Conservation (phyloP, 1,140 invertebrate species). For the Aphelenchoides avenae region DNA sequence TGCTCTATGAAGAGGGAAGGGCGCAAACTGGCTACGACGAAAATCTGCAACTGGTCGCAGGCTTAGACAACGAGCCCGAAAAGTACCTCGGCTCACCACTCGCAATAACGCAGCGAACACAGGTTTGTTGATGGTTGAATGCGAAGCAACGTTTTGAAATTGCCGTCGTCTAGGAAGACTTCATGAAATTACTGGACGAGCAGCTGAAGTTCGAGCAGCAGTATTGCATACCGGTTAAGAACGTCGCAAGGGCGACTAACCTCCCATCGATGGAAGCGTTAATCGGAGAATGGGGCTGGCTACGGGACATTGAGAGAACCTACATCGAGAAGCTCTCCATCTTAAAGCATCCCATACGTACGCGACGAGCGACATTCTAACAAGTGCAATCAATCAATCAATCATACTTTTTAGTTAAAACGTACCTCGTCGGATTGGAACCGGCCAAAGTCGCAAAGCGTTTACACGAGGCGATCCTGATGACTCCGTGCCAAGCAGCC, state of each 20-base stretch:
- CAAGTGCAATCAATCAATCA: background rate
- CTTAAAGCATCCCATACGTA: slow-evolving; percentile 12
- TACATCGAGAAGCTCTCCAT: slow-evolving; percentile 11
- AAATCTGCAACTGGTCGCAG: slow-evolving; percentile 2
- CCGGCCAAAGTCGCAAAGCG: slow-evolving; percentile 15
- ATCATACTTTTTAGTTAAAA: slow-evolving; percentile 20
- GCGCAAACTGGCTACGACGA: slow-evolving; percentile 7
- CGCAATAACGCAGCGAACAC: background rate
- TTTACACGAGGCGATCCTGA: slow-evolving; percentile 13
- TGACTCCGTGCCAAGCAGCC: slow-evolving; percentile 6
- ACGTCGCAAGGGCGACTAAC: slow-evolving; percentile 9
- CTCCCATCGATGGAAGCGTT: slow-evolving; percentile 19
- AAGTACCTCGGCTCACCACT: slow-evolving; percentile 16
- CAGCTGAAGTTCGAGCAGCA: slow-evolving; percentile 13
- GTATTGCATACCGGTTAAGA: slow-evolving; percentile 19
- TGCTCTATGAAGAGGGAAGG: background rate
- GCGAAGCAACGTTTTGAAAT: no score
- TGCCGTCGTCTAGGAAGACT: slow-evolving; percentile 12
- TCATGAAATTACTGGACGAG: slow-evolving; percentile 8
- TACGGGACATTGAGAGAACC: slow-evolving; percentile 9
- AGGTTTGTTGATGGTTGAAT: no score
- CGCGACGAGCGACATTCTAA: slow-evolving; percentile 1
- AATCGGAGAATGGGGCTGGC: slow-evolving; percentile 20
- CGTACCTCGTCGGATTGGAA: slow-evolving; percentile 11
- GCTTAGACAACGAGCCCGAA: background rate